Evolutionary conservation across 2,113 vertebrate genomes (phyloP).

Genomic region (Mohoua ochrocephala): DNA sequence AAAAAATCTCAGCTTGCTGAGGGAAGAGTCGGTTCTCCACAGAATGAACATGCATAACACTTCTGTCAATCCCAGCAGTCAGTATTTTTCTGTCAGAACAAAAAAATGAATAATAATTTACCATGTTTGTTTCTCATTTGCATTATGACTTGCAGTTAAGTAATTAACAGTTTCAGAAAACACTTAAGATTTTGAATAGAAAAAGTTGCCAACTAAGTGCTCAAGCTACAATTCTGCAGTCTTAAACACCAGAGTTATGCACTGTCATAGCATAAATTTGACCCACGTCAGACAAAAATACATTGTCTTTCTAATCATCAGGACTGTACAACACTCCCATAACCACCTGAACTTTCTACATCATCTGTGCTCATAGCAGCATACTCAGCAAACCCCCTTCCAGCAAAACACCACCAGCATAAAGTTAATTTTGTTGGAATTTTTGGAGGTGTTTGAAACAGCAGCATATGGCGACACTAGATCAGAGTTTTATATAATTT

Average conservation of each 20-base stretch:
- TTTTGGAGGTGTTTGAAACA: not conserved
- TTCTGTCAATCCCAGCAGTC: not conserved
- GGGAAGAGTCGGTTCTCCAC: not conserved
- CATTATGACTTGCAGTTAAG: not conserved
- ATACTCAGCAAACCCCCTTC: not conserved
- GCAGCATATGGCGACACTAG: not conserved
- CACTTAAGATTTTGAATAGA: not conserved
- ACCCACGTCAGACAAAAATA: not conserved
- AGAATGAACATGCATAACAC: not conserved
- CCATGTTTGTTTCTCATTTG: not conserved
- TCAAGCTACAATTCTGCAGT: not conserved
- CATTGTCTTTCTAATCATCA: not conserved
- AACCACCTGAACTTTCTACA: not conserved
- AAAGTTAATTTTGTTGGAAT: not conserved
- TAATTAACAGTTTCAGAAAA: not conserved
- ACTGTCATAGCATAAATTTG: not conserved
- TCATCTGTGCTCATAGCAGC: not conserved
- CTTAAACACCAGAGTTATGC: rapidly evolving
- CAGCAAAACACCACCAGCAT: not conserved
- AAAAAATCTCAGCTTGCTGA: not conserved
- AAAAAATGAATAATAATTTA: not conserved
- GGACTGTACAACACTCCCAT: rapidly evolving
- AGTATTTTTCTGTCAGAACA: not conserved
- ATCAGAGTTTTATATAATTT: not conserved
- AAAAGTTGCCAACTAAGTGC: not conserved